Conservation (phyloP, 2,113 vertebrate genomes). For the Psephotus haematonotus region DNA sequence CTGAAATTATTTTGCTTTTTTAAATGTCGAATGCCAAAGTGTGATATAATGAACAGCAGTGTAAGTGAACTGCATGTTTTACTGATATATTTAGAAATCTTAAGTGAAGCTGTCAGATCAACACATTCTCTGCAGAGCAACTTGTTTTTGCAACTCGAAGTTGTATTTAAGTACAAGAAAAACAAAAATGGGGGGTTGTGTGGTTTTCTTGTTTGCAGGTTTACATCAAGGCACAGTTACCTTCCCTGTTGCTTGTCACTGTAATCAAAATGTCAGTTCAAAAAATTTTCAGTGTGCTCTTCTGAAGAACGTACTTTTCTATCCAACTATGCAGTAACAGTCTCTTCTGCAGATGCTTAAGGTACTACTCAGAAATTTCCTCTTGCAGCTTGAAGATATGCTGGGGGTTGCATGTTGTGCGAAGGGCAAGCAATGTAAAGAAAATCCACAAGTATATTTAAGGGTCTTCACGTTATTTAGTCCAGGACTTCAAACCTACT, state of each 20-base stretch:
- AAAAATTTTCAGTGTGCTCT: not conserved
- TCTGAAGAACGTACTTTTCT: not conserved
- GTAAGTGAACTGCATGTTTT: not conserved
- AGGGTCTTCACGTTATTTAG: not conserved
- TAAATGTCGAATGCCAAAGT: not conserved
- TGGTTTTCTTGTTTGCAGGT: not conserved
- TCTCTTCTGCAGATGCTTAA: not conserved
- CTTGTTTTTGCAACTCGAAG: not conserved
- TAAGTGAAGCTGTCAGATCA: not conserved
- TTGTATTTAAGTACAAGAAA: not conserved
- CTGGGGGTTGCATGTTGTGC: not conserved
- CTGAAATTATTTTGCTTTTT: not conserved
- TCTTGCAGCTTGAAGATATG: not conserved
- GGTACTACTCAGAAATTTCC: not conserved
- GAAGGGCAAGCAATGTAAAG: not conserved
- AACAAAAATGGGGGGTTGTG: not conserved
- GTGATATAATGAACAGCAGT: not conserved
- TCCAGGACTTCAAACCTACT: not conserved
- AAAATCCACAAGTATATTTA: not conserved
- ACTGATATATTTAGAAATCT: slow-evolving; percentile 22
- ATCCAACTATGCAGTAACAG: not conserved
- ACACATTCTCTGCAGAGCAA: not conserved
- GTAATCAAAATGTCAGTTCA: not conserved
- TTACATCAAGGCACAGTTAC: not conserved
- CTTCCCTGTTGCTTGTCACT: not conserved